Conservation (phyloP, 2,113 vertebrate genomes). For the Chinchilla lanigera region DNA sequence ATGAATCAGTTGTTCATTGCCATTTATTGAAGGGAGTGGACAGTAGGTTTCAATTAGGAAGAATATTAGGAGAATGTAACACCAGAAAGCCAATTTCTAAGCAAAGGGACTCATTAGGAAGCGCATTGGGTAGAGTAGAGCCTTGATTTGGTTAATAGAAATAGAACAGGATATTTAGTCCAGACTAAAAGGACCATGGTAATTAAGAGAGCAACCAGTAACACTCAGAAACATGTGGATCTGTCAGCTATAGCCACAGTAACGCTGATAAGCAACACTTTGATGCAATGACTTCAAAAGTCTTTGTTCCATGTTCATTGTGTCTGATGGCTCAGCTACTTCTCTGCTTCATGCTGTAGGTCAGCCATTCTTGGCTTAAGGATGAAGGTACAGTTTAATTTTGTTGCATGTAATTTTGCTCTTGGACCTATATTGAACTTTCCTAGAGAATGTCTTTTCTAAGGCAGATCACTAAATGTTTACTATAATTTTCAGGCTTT, state of each 20-base stretch:
- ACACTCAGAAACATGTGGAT: neutral
- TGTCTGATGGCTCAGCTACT: neutral
- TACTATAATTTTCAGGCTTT: neutral
- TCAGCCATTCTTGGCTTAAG: neutral
- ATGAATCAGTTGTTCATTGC: neutral
- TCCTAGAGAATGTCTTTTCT: neutral
- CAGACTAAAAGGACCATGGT: neutral
- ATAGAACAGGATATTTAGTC: neutral
- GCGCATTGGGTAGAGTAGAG: neutral
- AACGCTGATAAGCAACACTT: neutral
- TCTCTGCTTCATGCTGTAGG: neutral
- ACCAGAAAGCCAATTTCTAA: neutral
- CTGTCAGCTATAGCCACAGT: neutral
- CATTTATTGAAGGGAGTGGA: neutral
- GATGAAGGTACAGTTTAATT: neutral
- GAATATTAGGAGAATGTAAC: neutral
- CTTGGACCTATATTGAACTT: neutral
- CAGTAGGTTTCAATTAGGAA: neutral
- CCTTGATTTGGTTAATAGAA: neutral
- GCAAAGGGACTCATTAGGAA: neutral
- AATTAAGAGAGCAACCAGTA: neutral
- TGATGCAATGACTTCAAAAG: neutral
- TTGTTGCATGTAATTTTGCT: neutral
- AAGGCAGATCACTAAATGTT: neutral
- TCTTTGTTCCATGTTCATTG: neutral